These are phyloP conservation scores for Proctacanthus coquilletti DNA, from an alignment of 1,140 invertebrate genomes.

Conservation along the genomic window DNA sequence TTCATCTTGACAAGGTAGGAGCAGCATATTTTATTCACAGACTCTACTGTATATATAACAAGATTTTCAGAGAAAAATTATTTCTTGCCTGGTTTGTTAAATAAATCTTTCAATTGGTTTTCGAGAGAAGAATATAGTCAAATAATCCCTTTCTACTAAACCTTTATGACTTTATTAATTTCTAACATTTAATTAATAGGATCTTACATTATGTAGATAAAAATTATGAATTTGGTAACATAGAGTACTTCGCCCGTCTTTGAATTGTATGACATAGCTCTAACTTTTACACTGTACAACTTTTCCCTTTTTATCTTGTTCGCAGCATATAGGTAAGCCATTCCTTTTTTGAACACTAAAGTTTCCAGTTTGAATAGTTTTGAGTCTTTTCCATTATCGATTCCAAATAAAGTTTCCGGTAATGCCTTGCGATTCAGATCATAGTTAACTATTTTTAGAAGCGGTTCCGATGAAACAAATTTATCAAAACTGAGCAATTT, in stretches of 20 bases:
- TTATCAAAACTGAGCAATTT: neutral
- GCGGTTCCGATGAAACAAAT: neutral
- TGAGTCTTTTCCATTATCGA: neutral
- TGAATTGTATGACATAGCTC: neutral
- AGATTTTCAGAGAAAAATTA: no score
- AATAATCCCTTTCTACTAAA: no score
- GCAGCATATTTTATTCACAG: no score
- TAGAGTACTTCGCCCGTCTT: neutral
- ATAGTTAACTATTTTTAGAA: constrained; percentile 3
- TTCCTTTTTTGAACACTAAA: neutral
- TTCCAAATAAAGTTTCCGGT: neutral
- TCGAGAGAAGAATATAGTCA: no score
- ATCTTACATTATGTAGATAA: neutral
- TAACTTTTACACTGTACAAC: neutral
- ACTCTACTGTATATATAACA: no score
- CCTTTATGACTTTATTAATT: no score
- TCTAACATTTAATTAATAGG: no score
- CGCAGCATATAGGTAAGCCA: neutral
- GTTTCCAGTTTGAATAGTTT: neutral
- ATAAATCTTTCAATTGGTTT: no score
- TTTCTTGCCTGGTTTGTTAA: no score
- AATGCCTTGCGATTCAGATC: neutral
- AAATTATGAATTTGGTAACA: constrained; percentile 1
- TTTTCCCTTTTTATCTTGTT: neutral
- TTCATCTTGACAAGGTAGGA: no score